Evolutionary conservation across 2,888 invertebrate genomes (phyloP).

Genomic region (Pseudoips prasinana): DNA sequence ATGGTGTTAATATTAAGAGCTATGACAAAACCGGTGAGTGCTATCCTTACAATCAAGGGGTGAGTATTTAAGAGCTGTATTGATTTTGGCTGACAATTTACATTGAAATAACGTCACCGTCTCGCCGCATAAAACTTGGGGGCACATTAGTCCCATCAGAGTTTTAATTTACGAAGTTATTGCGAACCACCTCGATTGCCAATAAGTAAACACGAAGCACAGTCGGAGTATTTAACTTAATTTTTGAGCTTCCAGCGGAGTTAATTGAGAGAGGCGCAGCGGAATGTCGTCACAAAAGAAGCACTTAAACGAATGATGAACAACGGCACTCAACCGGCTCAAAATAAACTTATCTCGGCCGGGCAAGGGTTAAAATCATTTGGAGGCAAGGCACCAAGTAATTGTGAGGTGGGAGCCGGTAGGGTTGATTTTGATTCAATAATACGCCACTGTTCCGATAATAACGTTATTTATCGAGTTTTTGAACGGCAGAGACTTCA

Average conservation of each 20-base stretch:
- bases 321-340: slow-evolving; percentile 71
- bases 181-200: slow-evolving; percentile 61
- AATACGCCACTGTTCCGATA: slow-evolving; percentile 64
- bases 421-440: slow-evolving; percentile 71
- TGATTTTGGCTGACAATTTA: too few species aligned
- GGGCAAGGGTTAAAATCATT: slow-evolving; percentile 79
- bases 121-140: slow-evolving; percentile 33
- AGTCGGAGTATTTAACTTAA: slow-evolving; percentile 80
- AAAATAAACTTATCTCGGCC: slow-evolving; percentile 79
- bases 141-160: slow-evolving; percentile 47
- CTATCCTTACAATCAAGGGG: too few species aligned
- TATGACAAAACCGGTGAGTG: too few species aligned
- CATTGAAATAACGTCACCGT: not conserved
- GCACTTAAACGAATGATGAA: slow-evolving; percentile 73
- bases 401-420: slow-evolving; percentile 67
- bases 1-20: too few species aligned
- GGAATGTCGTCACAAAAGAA: slow-evolving; percentile 79
- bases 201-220: slow-evolving; percentile 73
- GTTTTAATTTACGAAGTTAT: slow-evolving; percentile 70
- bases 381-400: slow-evolving; percentile 60
- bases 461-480: slow-evolving; percentile 73
- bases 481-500: slow-evolving; percentile 55
- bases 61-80: too few species aligned
- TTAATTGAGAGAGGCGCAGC: slow-evolving; percentile 74
- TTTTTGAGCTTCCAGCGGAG: slow-evolving; percentile 76